Conservation (phyloP, 1,140 invertebrate species). For the Laupala kohalensis region DNA sequence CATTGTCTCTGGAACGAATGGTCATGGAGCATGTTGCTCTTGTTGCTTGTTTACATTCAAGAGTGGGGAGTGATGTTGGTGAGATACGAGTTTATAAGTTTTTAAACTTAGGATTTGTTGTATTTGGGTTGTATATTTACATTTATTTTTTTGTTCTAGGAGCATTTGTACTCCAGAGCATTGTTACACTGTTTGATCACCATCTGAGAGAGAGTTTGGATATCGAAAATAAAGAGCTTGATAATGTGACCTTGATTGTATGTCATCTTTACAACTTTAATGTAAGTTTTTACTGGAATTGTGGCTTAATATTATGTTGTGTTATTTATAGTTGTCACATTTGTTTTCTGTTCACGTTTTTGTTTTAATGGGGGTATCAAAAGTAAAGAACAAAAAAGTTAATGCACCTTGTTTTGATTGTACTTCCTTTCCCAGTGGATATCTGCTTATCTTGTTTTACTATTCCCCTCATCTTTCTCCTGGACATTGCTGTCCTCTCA, state of each 20-base stretch:
- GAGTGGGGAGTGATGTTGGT: constrained; percentile 82
- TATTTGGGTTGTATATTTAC: not conserved
- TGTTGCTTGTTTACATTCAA: constrained; percentile 72
- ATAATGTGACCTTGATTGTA: constrained; percentile 70
- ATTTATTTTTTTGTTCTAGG: constrained; percentile 22
- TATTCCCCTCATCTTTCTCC: too few species aligned
- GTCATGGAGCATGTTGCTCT: constrained; percentile 73
- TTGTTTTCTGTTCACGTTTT: too few species aligned
- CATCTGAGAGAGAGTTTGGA: constrained; percentile 34
- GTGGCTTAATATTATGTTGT: too few species aligned
- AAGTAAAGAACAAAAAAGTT: too few species aligned
- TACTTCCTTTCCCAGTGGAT: too few species aligned
- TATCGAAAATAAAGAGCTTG: constrained; percentile 66
- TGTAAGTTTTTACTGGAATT: too few species aligned
- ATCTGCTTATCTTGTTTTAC: too few species aligned
- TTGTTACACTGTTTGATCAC: constrained; percentile 51
- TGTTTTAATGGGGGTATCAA: too few species aligned
- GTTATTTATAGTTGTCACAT: too few species aligned
- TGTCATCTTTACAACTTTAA: constrained; percentile 84
- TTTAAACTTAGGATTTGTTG: not conserved
- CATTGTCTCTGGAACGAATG: constrained; percentile 60
- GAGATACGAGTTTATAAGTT: not conserved
- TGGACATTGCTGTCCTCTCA: too few species aligned
- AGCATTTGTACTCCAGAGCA: constrained; percentile 29
- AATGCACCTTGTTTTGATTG: too few species aligned